These are phyloP conservation scores for Desmodus rotundus DNA, from an alignment of 2,113 vertebrate genomes.

Conservation along the genomic window DNA sequence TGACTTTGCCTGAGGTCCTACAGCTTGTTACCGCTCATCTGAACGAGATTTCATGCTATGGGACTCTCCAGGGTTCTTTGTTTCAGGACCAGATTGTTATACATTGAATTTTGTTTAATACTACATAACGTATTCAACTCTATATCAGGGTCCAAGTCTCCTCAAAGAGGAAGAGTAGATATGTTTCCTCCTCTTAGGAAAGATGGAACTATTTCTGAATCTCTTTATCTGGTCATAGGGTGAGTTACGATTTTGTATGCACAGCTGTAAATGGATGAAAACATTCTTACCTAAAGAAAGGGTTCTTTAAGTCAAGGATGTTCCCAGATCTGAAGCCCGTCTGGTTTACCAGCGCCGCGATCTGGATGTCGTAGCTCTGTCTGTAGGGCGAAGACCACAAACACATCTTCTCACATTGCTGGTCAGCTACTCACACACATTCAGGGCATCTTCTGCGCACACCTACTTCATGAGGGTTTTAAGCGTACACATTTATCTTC, in stretches of 20 bases:
- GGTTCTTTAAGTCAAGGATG: slow-evolving; percentile 85
- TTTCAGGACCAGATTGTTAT: not conserved
- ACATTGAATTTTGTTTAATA: not conserved
- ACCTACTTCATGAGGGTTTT: not conserved
- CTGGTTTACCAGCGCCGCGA: slow-evolving; percentile 84
- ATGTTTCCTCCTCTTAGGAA: not conserved
- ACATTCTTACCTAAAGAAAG: slow-evolving; percentile 82
- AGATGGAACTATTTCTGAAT: not conserved
- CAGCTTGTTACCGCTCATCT: not conserved
- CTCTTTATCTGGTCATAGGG: not conserved
- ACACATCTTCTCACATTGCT: not conserved
- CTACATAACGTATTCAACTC: not conserved
- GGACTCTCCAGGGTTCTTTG: not conserved
- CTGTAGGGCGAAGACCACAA: slow-evolving; percentile 66
- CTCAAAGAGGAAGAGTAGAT: not conserved
- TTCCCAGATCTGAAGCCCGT: slow-evolving; percentile 87
- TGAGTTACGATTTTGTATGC: not conserved
- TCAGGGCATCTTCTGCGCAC: not conserved
- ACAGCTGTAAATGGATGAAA: not conserved
- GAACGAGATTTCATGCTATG: not conserved
- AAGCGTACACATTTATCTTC: not conserved
- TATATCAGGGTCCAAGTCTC: not conserved
- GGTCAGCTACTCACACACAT: not conserved
- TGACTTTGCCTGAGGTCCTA: not conserved
- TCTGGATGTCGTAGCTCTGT: slow-evolving; percentile 87